Evolutionary conservation across 2,888 invertebrate genomes (phyloP).

Genomic region (Eurytoma californica): DNA sequence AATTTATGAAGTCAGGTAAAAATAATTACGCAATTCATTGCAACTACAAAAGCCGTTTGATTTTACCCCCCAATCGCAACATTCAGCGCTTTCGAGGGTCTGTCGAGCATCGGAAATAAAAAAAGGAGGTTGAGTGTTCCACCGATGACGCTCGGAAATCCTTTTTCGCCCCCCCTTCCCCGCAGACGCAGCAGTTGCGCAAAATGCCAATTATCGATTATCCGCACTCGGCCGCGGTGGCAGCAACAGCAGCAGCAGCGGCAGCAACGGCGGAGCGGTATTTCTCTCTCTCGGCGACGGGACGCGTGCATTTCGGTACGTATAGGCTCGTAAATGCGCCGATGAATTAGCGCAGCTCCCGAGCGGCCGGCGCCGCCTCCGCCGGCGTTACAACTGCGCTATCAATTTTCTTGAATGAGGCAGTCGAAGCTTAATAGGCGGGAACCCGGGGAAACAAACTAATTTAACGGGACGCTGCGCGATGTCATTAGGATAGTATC

Average conservation of each 20-base stretch:
- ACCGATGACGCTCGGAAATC: constrained; percentile 11
- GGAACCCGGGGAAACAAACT: constrained; percentile 25
- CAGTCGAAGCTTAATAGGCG: constrained; percentile 22
- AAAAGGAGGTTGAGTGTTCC: not conserved
- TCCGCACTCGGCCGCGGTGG: not conserved
- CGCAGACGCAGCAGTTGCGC: not conserved
- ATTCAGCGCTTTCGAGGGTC: not conserved
- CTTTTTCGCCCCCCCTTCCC: not conserved
- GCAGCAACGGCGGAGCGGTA: no score
- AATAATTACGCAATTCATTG: no score
- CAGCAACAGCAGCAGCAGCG: not conserved
- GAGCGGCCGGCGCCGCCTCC: not conserved
- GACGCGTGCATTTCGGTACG: not conserved
- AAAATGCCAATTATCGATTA: constrained; percentile 29
- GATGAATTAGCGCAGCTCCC: not conserved
- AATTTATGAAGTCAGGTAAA: no score
- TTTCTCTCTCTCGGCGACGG: no score
- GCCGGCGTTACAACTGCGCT: not conserved
- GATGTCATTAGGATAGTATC: constrained; percentile 38
- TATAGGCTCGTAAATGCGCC: not conserved
- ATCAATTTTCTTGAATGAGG: constrained; percentile 43
- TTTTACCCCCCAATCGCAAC: not conserved
- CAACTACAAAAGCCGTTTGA: no score
- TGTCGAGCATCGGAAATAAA: not conserved
- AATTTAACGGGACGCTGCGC: constrained; percentile 41